Evolutionary conservation across 2,113 vertebrate species (phyloP).

Genomic region (Melanerpes aurifrons): DNA sequence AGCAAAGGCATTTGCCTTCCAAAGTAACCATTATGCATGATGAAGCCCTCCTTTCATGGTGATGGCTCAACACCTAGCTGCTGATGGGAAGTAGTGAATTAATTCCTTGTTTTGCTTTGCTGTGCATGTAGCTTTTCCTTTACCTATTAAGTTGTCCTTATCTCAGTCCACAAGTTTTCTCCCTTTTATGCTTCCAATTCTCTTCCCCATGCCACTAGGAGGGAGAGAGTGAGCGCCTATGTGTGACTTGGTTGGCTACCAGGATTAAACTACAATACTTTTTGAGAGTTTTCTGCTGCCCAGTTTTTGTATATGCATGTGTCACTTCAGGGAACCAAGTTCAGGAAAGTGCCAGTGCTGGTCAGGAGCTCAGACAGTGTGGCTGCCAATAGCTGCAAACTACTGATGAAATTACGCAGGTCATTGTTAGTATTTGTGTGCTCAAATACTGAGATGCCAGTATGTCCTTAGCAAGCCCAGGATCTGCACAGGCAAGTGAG

Average conservation of each 20-base stretch:
- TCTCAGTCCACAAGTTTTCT: background rate
- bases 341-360: background rate
- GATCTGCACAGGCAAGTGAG: background rate
- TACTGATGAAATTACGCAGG: background rate
- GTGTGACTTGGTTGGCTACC: background rate
- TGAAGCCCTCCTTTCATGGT: no score
- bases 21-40: no score
- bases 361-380: background rate
- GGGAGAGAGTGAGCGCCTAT: rapidly evolving
- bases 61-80: no score
- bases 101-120: background rate
- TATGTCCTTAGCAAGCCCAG: background rate
- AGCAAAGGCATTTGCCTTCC: no score
- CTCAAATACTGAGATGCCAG: background rate
- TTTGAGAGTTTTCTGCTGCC: background rate
- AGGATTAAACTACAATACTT: background rate
- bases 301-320: rapidly evolving
- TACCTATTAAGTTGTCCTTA: background rate
- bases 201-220: no score
- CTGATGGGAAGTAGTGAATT: no score
- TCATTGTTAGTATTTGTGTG: background rate
- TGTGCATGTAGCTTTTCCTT: background rate
- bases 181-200: no score
- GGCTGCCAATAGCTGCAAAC: background rate
- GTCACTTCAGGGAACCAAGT: background rate